Evolutionary conservation across 2,888 invertebrate species (phyloP), one percentile per base, ranked within the genome.

Genomic region (Drosophila quasianomalipes): DNA sequence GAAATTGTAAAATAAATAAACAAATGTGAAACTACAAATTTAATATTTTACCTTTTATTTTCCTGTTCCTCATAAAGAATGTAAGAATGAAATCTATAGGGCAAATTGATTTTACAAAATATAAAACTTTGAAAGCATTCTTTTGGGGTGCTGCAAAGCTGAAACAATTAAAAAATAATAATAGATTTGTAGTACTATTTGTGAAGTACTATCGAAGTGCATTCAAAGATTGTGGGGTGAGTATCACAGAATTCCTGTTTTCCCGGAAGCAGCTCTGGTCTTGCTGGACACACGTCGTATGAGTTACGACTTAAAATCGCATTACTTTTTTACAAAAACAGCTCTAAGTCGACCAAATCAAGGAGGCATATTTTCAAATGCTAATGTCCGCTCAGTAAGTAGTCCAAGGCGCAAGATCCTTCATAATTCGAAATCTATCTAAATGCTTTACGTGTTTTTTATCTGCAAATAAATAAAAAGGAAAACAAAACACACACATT

Each of bases 11-110:
- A n/a, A 39, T 9, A 39, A 72, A 47, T 26, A 47, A 83, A 74
- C 57, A 67, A 47, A 74, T 82, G 70, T 76, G 87, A 83, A 81
- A 89, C 84, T 83, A 89, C 81, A 83, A 83, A 1, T 44, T 12
- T 41, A 53, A 16, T 35, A 26, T 22, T 22, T 14, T 16, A n/a
- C 3, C 16, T 33, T 22, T 54, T 35, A 22, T 16, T 22, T 22
- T 22, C 14, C 14, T 7, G 47, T 14, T 47, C 22, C 14, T 22
- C 7, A 7, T n/a, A 41, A 4, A n/a, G 4, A 41, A 12, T 12
- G 2, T 10, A 12, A 5, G 10, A 22, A 0, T 37, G 3, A 19
- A 37, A 37, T 6, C 37, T 19, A 37, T 6, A 16, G 37, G 16
- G 5, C 37, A 37, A 37, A n/a, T 41, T 41, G 41, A n/a, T n/a